Conservation (phyloP, 2,888 invertebrate species). For the Tipula helvola region DNA sequence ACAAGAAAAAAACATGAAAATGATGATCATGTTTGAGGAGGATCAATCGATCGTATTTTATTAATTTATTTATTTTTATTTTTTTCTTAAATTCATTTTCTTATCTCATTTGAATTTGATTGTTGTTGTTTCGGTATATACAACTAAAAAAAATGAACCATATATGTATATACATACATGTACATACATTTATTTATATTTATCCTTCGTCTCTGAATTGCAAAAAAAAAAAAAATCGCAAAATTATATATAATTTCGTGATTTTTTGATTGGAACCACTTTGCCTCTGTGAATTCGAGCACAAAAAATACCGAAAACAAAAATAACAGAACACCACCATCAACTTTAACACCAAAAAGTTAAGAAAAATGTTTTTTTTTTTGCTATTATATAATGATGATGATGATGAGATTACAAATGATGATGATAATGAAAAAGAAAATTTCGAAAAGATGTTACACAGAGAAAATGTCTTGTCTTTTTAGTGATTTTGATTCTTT, state of each 20-base stretch:
- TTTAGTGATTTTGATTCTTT: neutral
- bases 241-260: neutral
- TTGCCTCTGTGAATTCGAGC: neutral
- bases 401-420: conserved; percentile 4
- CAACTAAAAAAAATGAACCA: neutral
- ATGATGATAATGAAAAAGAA: conserved; percentile 4
- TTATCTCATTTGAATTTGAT: neutral
- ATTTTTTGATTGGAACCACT: conserved; percentile 4
- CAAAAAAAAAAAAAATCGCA: neutral
- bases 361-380: neutral
- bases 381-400: neutral
- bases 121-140: neutral
- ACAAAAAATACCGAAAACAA: neutral
- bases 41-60: conserved; percentile 5
- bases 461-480: neutral
- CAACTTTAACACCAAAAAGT: conserved; percentile 4
- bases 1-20: neutral
- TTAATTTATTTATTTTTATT: neutral
- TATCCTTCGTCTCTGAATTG: neutral
- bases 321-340: neutral
- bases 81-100: neutral
- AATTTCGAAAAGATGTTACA: neutral
- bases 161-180: neutral
- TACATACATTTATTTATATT: neutral
- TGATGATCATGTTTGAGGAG: conserved; percentile 9